Evolutionary conservation across 2,113 vertebrate genomes (phyloP).

Genomic region (Mesocricetus auratus): DNA sequence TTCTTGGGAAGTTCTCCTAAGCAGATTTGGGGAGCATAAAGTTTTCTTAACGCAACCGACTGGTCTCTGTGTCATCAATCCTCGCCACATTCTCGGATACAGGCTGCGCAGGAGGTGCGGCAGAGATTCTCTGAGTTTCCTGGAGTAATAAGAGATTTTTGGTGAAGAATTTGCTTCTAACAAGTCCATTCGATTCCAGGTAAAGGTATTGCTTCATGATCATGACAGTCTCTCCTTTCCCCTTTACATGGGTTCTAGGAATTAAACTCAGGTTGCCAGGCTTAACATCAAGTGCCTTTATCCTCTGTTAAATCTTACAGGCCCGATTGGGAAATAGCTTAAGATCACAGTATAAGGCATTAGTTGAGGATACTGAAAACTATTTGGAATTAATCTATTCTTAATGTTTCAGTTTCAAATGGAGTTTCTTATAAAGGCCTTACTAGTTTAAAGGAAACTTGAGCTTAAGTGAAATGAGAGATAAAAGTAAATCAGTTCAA

Average conservation of each 20-base stretch:
- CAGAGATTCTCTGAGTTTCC: neutral
- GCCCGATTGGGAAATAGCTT: neutral
- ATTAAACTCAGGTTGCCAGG: neutral
- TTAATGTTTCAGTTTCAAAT: constrained; percentile 3
- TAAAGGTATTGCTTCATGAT: constrained; percentile 31
- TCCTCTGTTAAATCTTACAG: neutral
- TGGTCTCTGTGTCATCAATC: too few species aligned
- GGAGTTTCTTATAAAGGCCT: constrained; percentile 23
- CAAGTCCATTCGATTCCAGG: neutral
- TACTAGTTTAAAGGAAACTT: constrained; percentile 56
- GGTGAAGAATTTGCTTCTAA: neutral
- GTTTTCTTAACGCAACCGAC: too few species aligned
- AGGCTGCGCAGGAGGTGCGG: too few species aligned
- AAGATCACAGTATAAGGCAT: neutral
- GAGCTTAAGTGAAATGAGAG: neutral
- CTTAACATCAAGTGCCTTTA: neutral
- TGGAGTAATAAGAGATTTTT: neutral
- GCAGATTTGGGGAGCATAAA: too few species aligned
- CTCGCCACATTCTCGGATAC: too few species aligned
- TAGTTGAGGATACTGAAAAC: constrained; percentile 14
- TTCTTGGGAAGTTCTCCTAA: too few species aligned
- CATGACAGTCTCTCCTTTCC: neutral
- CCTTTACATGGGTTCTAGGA: neutral
- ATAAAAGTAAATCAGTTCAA: constrained; percentile 59
- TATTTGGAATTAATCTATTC: constrained; percentile 3